phyloP scores from a whole-genome alignment of 2,888 invertebrate genomes.

The Listrodromus nycthemerus region DNA sequence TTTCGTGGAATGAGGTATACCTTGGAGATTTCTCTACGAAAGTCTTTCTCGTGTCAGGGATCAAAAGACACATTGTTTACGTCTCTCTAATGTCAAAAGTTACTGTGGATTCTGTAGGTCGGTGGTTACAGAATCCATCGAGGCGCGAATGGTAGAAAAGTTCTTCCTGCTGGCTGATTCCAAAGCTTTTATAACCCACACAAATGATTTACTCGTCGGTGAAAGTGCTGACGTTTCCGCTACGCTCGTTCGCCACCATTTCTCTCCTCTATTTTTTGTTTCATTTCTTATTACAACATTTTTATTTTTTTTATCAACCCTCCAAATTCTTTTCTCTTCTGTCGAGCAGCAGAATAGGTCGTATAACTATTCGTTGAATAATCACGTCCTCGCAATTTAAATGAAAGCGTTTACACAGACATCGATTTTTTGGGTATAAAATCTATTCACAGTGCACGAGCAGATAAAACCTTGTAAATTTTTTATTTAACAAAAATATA shows the following conservation, averaged over 20 bases:
- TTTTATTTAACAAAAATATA: too few species aligned
- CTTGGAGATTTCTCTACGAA: neutral
- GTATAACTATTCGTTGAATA: neutral
- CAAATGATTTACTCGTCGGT: slow-evolving; percentile 5
- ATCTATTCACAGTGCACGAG: neutral
- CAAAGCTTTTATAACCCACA: slow-evolving; percentile 26
- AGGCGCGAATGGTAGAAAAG: neutral
- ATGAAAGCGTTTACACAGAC: neutral
- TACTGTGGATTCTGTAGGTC: slow-evolving; percentile 4
- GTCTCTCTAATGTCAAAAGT: slow-evolving; percentile 47
- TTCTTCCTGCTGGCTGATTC: slow-evolving; percentile 47
- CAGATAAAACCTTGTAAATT: too few species aligned
- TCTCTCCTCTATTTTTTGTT: slow-evolving; percentile 16
- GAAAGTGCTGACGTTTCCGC: slow-evolving; percentile 33
- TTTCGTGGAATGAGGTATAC: too few species aligned
- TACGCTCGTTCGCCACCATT: neutral
- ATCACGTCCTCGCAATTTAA: neutral
- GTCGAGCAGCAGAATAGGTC: slow-evolving; percentile 1
- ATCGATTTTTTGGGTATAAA: neutral
- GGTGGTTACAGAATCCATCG: slow-evolving; percentile 4
- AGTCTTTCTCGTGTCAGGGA: slow-evolving; percentile 31
- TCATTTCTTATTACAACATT: slow-evolving; percentile 15
- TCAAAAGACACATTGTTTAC: slow-evolving; percentile 48
- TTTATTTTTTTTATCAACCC: neutral
- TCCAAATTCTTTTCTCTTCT: neutral